Percentiles rank a stretch among this genome's conserved stretches.
These are phyloP conservation scores for Hesperophylax magnus DNA, from an alignment of 1,140 invertebrate genomes.

Conservation along the genomic window DNA sequence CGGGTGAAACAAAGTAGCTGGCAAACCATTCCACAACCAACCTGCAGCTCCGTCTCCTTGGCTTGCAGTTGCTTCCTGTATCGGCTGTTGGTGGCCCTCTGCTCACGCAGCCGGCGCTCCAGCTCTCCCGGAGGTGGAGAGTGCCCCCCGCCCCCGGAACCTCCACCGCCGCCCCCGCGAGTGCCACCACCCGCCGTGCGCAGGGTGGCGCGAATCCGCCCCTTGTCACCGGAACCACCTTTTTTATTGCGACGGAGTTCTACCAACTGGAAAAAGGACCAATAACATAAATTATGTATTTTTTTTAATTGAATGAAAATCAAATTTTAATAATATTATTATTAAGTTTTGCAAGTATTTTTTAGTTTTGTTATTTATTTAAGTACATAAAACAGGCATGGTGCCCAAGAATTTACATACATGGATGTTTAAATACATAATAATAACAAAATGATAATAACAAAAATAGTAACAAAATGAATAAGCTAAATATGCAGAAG, in stretches of 20 bases:
- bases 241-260: slow-evolving; percentile 85
- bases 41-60: slow-evolving; percentile 85
- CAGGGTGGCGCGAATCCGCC: slow-evolving; percentile 83
- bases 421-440: too few species aligned
- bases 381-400: too few species aligned
- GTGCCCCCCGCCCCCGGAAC: slow-evolving; percentile 76
- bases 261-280: slow-evolving; percentile 75
- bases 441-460: too few species aligned
- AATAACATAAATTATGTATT: too few species aligned
- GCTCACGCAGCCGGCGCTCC: slow-evolving; percentile 84
- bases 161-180: slow-evolving; percentile 76
- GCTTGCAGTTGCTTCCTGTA: slow-evolving; percentile 85
- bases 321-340: too few species aligned
- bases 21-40: slow-evolving; percentile 56
- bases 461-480: too few species aligned
- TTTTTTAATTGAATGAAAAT: too few species aligned
- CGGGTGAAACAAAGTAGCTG: too few species aligned
- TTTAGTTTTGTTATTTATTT: too few species aligned
- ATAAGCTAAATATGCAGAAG: too few species aligned
- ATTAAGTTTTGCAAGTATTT: too few species aligned
- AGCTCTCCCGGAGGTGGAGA: slow-evolving; percentile 76
- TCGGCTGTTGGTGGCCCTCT: slow-evolving; percentile 82
- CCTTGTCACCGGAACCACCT: slow-evolving; percentile 82
- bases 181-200: slow-evolving; percentile 86
- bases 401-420: too few species aligned